Evolutionary conservation across 2,888 invertebrate genomes (phyloP).

Genomic region (Meghimatium bilineatum): DNA sequence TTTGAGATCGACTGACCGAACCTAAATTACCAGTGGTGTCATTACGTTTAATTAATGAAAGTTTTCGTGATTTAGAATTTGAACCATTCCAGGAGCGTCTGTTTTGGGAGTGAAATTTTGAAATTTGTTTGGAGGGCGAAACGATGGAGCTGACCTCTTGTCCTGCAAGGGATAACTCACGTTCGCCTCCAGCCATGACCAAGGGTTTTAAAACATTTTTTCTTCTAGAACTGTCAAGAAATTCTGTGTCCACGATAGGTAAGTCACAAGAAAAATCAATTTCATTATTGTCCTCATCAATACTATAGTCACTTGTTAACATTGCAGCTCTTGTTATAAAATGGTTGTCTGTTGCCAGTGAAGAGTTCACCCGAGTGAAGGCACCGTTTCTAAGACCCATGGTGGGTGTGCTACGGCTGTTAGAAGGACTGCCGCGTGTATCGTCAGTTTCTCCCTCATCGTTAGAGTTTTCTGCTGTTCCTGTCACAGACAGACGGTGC

Average conservation of each 20-base stretch:
- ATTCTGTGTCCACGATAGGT: not conserved
- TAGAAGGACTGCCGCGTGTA: not conserved
- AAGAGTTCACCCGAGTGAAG: not conserved
- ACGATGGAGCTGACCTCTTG: not conserved
- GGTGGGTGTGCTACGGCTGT: not conserved
- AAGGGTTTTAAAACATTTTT: not conserved
- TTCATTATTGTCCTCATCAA: not conserved
- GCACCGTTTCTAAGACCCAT: not conserved
- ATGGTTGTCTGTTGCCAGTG: not conserved
- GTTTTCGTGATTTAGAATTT: not conserved
- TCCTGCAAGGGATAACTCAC: not conserved
- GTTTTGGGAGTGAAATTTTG: not conserved
- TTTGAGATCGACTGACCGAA: not conserved
- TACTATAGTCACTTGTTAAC: not conserved
- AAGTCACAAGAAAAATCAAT: not conserved
- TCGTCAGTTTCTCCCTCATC: conserved; percentile 23
- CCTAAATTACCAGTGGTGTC: not conserved
- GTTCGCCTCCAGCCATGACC: not conserved
- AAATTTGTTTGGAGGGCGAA: not conserved
- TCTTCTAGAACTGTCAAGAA: not conserved
- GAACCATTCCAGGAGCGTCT: conserved; percentile 12
- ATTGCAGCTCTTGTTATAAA: not conserved
- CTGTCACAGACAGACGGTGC: conserved; percentile 50
- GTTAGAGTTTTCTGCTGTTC: conserved; percentile 34
- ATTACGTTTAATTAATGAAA: not conserved